Evolutionary conservation across 2,888 invertebrate genomes (phyloP), one percentile per base, ranked within the genome.

Genomic region (Leptinotarsa haldemani): DNA sequence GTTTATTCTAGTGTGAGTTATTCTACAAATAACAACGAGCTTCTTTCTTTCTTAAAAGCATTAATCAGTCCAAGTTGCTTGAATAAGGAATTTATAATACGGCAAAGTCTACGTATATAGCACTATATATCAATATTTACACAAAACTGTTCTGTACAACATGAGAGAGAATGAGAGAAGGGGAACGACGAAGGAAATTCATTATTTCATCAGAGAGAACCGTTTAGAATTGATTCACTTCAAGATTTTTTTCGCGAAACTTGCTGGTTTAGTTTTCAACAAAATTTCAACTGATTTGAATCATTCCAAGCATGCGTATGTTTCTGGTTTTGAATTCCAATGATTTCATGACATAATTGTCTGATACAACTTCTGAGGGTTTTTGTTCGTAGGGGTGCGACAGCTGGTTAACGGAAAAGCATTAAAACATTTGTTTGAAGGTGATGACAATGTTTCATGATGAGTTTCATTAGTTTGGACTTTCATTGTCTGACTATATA

Each of bases 21-120:
- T 70, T 74, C 80, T 80, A 80, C 77, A 77, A 69, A 79, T 83
- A 81, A 76, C 72, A 74, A 72, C 71, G 81, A 81, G 81, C 80
- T 80, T 80, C 77, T 74, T 80, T 81, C 80, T 76, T 74, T 80
- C 79, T 81, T 81, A 81, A 82, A 85, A 85, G 84, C 84, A 80
- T 83, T 84, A 84, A 85, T 86, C 86, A 86, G 86, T 86, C 85
- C 84, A 85, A 82, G 81, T 83, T 84, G 84, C 84, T 84, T 80
- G 83, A 83, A 83, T 84, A 83, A 79, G 77, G 81, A 81, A 80
- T 80, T 80, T 77, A 80, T 80, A 78, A 80, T 80, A 79, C 78
- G 75, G 72, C 67, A 79, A 80, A 80, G 76, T 80, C 80, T 81
- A 82, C 78, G 69, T 77, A 73, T 76, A 79, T 76, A 79, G 81